A percentile compares a stretch with the other conserved stretches of the same genome.
Evolutionary conservation across 2,113 vertebrate species (phyloP).

Genomic region (Actenoides lindsayi): DNA sequence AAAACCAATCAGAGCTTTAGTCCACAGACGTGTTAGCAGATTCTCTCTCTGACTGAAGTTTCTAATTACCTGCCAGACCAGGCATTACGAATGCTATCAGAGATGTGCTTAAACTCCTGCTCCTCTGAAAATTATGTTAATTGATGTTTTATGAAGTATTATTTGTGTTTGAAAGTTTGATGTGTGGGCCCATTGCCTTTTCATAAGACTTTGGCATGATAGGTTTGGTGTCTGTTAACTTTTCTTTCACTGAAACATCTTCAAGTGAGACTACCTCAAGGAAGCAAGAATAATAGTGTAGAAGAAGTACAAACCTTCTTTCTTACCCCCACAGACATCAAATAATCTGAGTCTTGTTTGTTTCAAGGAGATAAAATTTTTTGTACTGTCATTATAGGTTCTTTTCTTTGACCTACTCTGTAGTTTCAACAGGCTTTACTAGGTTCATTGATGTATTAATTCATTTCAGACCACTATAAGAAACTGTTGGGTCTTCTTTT

Average conservation of each 20-base stretch:
- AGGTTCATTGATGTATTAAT: background rate
- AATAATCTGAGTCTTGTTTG: background rate
- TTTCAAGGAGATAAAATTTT: background rate
- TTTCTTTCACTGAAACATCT: background rate
- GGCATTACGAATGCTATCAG: background rate
- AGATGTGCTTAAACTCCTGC: background rate
- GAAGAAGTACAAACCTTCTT: background rate
- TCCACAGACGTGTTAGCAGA: background rate
- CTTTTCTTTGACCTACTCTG: background rate
- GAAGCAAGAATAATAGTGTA: background rate
- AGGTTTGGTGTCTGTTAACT: background rate
- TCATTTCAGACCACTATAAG: background rate
- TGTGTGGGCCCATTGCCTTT: background rate
- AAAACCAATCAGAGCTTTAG: background rate
- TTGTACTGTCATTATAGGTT: background rate
- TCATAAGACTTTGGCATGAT: background rate
- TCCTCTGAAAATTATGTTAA: background rate
- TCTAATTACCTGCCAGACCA: background rate
- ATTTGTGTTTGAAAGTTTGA: background rate
- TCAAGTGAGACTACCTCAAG: background rate
- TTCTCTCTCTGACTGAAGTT: background rate
- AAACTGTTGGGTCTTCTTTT: background rate
- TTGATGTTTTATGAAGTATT: background rate
- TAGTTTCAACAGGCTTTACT: background rate
- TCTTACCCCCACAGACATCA: background rate